phyloP scores from a whole-genome alignment of 2,113 vertebrate species.

The Rhea americana region DNA sequence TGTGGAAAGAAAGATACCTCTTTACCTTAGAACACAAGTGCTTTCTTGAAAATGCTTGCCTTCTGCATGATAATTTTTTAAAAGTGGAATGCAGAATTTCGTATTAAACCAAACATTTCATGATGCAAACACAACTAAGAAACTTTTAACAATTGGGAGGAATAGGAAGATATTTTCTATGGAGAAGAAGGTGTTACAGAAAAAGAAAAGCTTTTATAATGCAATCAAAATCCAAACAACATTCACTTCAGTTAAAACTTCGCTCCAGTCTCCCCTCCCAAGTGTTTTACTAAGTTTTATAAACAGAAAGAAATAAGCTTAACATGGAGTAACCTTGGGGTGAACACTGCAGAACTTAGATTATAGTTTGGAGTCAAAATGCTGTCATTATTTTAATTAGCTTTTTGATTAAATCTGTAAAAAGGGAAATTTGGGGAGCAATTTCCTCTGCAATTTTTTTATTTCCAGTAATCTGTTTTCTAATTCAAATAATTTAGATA shows the following conservation, averaged over 20 bases:
- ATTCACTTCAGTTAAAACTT: not conserved
- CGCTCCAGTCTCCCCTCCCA: not conserved
- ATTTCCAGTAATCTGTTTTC: not conserved
- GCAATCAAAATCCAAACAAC: not conserved
- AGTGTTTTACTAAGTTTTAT: not conserved
- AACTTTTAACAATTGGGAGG: not conserved
- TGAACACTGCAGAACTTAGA: not conserved
- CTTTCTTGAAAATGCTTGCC: not conserved
- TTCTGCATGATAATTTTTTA: not conserved
- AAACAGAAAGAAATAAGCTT: slow-evolving; percentile 3
- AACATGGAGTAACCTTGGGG: not conserved
- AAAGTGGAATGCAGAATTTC: not conserved
- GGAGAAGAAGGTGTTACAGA: not conserved
- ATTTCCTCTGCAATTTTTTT: not conserved
- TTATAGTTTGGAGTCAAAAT: not conserved
- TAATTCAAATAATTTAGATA: not conserved
- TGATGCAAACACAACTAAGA: not conserved
- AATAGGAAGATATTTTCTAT: not conserved
- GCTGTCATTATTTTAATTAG: not conserved
- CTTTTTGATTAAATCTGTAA: not conserved
- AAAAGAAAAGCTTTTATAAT: slow-evolving; percentile 7
- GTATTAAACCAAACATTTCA: not conserved
- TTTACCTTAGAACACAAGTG: not conserved
- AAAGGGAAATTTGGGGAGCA: not conserved
- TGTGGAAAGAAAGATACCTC: not conserved